Evolutionary conservation across 2,888 invertebrate genomes (phyloP), one percentile per base, ranked within the genome.

Genomic region (Tanytarsus gracilentus): DNA sequence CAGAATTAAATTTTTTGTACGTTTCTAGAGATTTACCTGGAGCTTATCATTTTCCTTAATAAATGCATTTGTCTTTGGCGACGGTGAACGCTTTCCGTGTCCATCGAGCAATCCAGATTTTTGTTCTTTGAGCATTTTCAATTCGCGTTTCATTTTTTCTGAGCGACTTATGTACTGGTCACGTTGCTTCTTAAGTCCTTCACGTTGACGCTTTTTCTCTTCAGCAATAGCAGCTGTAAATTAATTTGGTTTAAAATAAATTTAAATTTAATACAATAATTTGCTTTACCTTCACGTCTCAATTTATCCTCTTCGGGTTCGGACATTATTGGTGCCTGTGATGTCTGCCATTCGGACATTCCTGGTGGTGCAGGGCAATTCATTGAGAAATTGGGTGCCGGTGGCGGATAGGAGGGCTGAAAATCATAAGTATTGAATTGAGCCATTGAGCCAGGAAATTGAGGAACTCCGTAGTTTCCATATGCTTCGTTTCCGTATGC

Each of bases 41-140:
- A 91, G 74, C 67, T 87, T 88, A 67, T 85, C 83, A 72, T 90
- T 91, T 72, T 90, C 88, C 69, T 86, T 85, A 62, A 89, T 77
- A 69, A 89, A 87, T 64, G 84, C 79, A 71, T 83, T 84, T 66
- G 85, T 86, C 64, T 88, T 88, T 0, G 87, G 84, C 63, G 86
- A 84, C 30, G 83, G 82, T 5, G 86, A 85, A 8, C 82, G 77
- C 63, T 83, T 81, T 23, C 78, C 75, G 65, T 83, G 82, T 26
- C 83, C 81, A 0, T 69, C 68, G 3, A 83, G 77, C 44, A 91
- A 79, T 69, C 88, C 88, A 63, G 83, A 83, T 63, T 86, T 84
- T 69, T 91, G 90, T 56, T 85, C 83, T 67, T 85, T 84, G 33
- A 91, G 74, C 50, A 86, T 83, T 66, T 87, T 86, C 66, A 90